Percentiles rank a stretch among this genome's conserved stretches.
These are phyloP conservation scores for Nomada fucata DNA, from an alignment of 2,888 invertebrate species.

Conservation along the genomic window DNA sequence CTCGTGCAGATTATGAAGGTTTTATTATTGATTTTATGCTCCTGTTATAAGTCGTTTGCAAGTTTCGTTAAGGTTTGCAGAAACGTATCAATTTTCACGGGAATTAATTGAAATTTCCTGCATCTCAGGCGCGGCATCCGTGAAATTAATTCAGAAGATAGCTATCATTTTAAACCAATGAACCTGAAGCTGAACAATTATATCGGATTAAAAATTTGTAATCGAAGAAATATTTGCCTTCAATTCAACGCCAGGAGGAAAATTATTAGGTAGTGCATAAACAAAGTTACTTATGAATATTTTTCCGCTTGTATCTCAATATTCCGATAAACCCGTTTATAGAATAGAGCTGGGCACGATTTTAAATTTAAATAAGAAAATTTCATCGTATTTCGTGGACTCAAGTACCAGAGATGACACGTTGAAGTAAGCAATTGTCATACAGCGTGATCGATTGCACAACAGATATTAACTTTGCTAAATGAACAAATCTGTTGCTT, in stretches of 20 bases:
- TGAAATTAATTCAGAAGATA: constrained; percentile 3
- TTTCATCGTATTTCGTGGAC: constrained; percentile 58
- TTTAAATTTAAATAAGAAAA: constrained; percentile 63
- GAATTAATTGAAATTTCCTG: neutral
- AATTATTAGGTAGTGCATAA: constrained; percentile 61
- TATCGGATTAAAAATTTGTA: constrained; percentile 68
- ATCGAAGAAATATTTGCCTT: constrained; percentile 68
- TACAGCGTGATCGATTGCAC: neutral
- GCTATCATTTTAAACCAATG: constrained; percentile 62
- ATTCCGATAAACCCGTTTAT: neutral
- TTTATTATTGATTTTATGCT: too few species aligned
- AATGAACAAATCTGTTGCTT: neutral
- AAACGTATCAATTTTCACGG: neutral
- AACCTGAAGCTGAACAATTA: constrained; percentile 71
- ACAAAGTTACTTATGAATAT: neutral
- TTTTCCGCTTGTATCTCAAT: neutral
- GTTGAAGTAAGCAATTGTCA: constrained; percentile 37
- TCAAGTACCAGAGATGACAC: constrained; percentile 39
- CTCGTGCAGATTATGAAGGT: too few species aligned
- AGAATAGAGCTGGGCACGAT: constrained; percentile 74
- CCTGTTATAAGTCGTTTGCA: neutral
- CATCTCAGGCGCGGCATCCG: constrained; percentile 6
- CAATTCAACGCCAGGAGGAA: constrained; percentile 60
- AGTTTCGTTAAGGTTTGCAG: neutral
- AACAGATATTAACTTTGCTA: neutral